These are phyloP conservation scores for Lagopus muta DNA, from an alignment of 2,113 vertebrate species.

Conservation along the genomic window DNA sequence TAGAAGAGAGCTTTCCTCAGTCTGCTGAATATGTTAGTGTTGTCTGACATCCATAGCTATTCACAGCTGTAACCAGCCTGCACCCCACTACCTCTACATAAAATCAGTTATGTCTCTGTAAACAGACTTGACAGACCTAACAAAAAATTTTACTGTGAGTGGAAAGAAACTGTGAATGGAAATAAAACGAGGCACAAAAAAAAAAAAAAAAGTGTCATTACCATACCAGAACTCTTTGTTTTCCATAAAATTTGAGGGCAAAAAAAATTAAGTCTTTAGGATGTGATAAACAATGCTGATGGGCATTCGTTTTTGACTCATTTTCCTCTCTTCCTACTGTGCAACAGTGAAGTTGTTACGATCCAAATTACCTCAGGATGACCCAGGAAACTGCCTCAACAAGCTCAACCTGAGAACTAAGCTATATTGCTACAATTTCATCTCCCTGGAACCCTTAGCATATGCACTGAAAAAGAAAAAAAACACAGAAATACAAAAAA, in stretches of 20 bases:
- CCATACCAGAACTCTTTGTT: not conserved
- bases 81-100: not conserved
- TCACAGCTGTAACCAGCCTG: not conserved
- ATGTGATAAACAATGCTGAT: not conserved
- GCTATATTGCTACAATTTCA: not conserved
- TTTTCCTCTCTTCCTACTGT: not conserved
- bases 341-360: not conserved
- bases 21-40: not conserved
- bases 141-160: not conserved
- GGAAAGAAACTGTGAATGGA: not conserved
- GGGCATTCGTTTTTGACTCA: not conserved
- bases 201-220: too few relatives aligned
- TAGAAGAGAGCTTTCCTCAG: not conserved
- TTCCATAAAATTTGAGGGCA: not conserved
- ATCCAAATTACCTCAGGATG: not conserved
- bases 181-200: not conserved
- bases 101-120: not conserved
- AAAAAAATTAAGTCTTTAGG: not conserved
- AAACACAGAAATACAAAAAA: too few relatives aligned
- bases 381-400: not conserved
- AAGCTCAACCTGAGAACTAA: not conserved
- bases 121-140: not conserved
- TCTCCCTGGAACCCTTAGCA: not conserved
- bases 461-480: not conserved
- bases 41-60: not conserved